Conservation (phyloP, 2,113 vertebrate species). For the Bos taurus region ARS-UCD2.0 NC_037343.1:34582001-34582500, state of each 20-base stretch:
- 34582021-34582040: not conserved
- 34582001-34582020: not conserved
- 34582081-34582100: too few relatives aligned
- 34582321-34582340: not conserved
- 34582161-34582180: not conserved
- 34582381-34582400: not conserved
- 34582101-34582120: not conserved
- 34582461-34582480: not conserved
- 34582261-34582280: not conserved
- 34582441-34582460: not conserved
- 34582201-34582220: not conserved
- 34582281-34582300: not conserved
- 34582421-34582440: not conserved
- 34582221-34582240: not conserved
- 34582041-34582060: not conserved
- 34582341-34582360: fast-evolving
- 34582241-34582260: not conserved
- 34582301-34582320: not conserved
- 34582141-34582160: not conserved
- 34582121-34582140: not conserved
- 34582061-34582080: not conserved
- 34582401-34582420: too few relatives aligned
- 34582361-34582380: not conserved
- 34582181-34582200: not conserved
- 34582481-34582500: not conserved